phyloP scores from a whole-genome alignment of 2,797 vertebrate genomes.

The Mormyrus hasselquistii region DNA sequence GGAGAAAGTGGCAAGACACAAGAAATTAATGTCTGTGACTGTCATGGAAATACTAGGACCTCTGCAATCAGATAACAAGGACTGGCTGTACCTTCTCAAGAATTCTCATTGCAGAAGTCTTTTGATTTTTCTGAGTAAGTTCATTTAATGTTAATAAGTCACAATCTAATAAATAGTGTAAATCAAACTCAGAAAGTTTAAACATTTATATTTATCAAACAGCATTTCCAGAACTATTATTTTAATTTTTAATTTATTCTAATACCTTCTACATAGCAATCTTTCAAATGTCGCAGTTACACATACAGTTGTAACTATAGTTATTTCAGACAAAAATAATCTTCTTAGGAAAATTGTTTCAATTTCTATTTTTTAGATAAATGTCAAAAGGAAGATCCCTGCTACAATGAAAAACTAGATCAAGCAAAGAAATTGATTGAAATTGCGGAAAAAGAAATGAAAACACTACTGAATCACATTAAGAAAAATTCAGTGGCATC shows the following conservation, averaged over 20 bases:
- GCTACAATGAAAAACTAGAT: not conserved
- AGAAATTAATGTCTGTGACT: not conserved
- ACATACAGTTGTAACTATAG: no score
- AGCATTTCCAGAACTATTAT: not conserved
- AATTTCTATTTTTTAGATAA: not conserved
- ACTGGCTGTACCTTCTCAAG: not conserved
- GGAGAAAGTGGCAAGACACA: not conserved
- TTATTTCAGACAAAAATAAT: not conserved
- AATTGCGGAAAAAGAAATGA: not conserved
- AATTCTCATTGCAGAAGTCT: not conserved
- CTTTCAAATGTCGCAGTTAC: not conserved
- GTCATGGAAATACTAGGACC: not conserved
- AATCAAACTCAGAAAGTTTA: no score
- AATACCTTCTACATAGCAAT: no score
- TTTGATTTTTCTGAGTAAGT: not conserved
- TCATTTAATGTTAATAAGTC: not conserved
- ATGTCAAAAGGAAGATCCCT: not conserved
- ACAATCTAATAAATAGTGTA: no score
- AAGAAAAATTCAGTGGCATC: conserved; percentile 13
- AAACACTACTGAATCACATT: conserved; percentile 12
- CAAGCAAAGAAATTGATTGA: conserved; percentile 4
- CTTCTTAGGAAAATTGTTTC: not conserved
- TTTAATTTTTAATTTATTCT: not conserved
- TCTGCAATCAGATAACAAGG: not conserved
- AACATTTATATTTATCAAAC: not conserved